Percentiles rank a stretch among this genome's conserved stretches.
Conservation (phyloP, 92 coral and sea anemone genomes). For the Zoanthus solanderi region DNA sequence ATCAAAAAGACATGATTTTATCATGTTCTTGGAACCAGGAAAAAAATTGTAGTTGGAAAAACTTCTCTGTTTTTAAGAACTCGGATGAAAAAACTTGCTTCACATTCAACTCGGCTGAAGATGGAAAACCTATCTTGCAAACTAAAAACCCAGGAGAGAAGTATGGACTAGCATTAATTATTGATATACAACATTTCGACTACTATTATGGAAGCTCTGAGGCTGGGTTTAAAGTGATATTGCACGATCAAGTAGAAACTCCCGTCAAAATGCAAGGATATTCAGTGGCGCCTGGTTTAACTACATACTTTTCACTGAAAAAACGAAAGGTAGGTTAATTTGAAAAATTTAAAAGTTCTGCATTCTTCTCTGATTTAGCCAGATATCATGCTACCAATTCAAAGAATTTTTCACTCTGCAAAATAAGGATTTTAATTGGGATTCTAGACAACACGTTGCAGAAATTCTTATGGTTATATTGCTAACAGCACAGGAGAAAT, state of each 20-base stretch:
- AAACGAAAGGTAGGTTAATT: conserved; percentile 61
- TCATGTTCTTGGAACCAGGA: conserved; percentile 74
- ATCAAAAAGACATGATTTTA: conserved; percentile 77
- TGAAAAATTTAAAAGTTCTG: background rate
- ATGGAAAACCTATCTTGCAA: conserved; percentile 29
- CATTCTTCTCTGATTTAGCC: background rate
- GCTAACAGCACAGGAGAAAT: too few relatives aligned
- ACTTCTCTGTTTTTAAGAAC: conserved; percentile 77
- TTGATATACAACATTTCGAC: conserved; percentile 78
- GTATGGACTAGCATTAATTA: conserved; percentile 69
- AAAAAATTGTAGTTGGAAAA: conserved; percentile 61
- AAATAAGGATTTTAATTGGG: too few relatives aligned
- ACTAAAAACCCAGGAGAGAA: conserved; percentile 74
- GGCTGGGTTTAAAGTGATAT: conserved; percentile 82
- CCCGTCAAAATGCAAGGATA: conserved; percentile 91
- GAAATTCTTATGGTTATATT: too few relatives aligned
- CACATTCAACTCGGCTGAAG: conserved; percentile 82
- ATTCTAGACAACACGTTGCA: too few relatives aligned
- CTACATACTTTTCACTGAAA: conserved; percentile 83
- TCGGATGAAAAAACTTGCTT: conserved; percentile 82
- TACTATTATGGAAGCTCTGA: conserved; percentile 71
- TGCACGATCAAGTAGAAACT: conserved; percentile 87
- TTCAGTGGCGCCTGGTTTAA: conserved; percentile 85
- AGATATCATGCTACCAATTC: background rate
- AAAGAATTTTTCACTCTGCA: background rate